These are phyloP conservation scores for Stegophylla sp. DNA, from an alignment of 2,888 invertebrate species.

Conservation along the genomic window DNA sequence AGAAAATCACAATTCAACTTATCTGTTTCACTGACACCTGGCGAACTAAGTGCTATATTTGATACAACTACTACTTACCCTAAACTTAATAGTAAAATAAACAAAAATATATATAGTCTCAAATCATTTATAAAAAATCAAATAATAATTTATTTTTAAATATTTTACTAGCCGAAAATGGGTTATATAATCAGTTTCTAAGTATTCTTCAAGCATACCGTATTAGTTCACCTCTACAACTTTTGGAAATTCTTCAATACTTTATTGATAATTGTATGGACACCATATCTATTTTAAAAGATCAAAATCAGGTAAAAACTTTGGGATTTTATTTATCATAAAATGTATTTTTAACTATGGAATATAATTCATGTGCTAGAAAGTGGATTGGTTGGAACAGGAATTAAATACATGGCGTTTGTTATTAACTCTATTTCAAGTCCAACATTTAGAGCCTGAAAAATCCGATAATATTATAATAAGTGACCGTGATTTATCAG, in stretches of 20 bases:
- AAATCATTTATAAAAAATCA: background rate
- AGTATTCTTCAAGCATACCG: constrained; percentile 61
- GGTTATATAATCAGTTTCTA: constrained; percentile 61
- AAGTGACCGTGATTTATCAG: constrained; percentile 71
- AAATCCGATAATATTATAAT: constrained; percentile 64
- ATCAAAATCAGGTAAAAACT: constrained; percentile 61
- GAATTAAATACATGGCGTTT: constrained; percentile 91
- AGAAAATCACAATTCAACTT: constrained; percentile 51
- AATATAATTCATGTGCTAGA: constrained; percentile 62
- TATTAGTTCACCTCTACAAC: constrained; percentile 65
- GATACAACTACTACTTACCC: constrained; percentile 1
- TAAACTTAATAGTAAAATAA: constrained; percentile 28
- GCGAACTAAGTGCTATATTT: constrained; percentile 54
- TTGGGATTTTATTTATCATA: background rate
- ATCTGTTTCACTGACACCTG: constrained; percentile 46
- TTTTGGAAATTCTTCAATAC: constrained; percentile 71
- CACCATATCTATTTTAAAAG: constrained; percentile 68
- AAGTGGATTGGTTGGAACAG: constrained; percentile 69
- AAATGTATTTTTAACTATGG: constrained; percentile 8
- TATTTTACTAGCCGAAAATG: constrained; percentile 41
- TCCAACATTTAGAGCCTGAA: constrained; percentile 69
- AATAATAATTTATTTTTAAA: background rate
- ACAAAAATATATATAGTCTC: background rate
- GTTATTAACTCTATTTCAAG: constrained; percentile 80
- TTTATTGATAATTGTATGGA: constrained; percentile 73